Base-by-base conservation (phyloP, 1,140 invertebrate species). In the Drosophila equinoxialis region DNA sequence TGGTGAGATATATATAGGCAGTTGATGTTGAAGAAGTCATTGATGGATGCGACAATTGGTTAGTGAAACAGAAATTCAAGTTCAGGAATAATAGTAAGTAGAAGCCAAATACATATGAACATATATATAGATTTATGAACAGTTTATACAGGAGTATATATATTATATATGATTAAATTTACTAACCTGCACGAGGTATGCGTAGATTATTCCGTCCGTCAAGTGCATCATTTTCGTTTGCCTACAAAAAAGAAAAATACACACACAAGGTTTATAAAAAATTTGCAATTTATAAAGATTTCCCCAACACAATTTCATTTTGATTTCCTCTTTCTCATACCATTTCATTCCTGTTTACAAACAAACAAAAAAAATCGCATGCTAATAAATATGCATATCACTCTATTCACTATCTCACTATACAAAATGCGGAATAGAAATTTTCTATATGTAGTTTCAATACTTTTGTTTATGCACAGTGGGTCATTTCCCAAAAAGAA, bases 151-250 rank as follows among this genome's bases (percentile, higher is more conserved):
- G 1, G 2, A 1, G 20, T 23, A 23, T 23, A 13, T 63, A 13
- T 63, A 37, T 57, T 37, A 33, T 23, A 1, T 30, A 30, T 30
- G n/a, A n/a, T n/a, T n/a, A 4, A 30, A 5, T 30, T 14, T 86
- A 87, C 85, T 45, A 71, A 89, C 84, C 84, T 76, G 80, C 71
- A 69, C 84, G 54, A 6, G 77, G 62, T 54, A 60, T 57, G 30
- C 80, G 80, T 20, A 48, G 11, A 42, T 67, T 65, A 33, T 64
- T 78, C 35, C 42, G 59, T 37, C 14, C n/a, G 8, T 60, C 62
- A 14, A 79, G 55, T 51, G 60, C 71, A 42, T 23, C 6, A 45
- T 10, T 51, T 20, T 48, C 45, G 7, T 51, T 23, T 51, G 45
- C 45, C 45, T 51, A 23, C 8, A 45, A 45, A 7, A 14, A 45